These are phyloP conservation scores for Centruroides vittatus DNA, from an alignment of 1,140 invertebrate genomes.

Conservation along the genomic window DNA sequence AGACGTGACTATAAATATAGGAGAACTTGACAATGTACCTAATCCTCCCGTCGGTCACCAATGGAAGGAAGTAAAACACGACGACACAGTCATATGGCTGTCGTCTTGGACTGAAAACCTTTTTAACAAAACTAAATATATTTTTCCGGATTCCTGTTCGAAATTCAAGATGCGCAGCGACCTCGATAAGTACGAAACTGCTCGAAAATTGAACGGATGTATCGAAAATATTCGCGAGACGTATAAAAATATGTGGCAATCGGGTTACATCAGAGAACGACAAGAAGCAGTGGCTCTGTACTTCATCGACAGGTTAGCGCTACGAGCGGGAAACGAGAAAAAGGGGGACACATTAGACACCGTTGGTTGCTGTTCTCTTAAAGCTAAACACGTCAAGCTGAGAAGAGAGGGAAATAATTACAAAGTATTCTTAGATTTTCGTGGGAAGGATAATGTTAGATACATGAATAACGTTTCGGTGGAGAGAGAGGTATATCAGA, in stretches of 20 bases:
- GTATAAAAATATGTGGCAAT: slow-evolving; percentile 89
- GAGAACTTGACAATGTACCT: slow-evolving; percentile 74
- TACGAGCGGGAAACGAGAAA: slow-evolving; percentile 99
- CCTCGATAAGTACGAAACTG: slow-evolving; percentile 97
- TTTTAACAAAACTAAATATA: slow-evolving; percentile 86
- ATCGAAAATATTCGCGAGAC: slow-evolving; percentile 68
- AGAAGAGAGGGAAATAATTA: slow-evolving; percentile 75
- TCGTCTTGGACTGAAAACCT: slow-evolving; percentile 98
- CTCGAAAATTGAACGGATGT: slow-evolving; percentile 53
- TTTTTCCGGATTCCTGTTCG: slow-evolving; percentile 99
- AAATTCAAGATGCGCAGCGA: slow-evolving; percentile 91
- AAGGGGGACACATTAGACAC: slow-evolving; percentile 94
- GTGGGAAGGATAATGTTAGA: slow-evolving; percentile 83
- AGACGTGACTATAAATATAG: slow-evolving; percentile 97
- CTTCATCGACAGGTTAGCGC: slow-evolving; percentile 89
- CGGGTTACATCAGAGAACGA: slow-evolving; percentile 92
- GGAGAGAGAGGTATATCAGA: slow-evolving; percentile 96
- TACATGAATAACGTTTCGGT: slow-evolving; percentile 96
- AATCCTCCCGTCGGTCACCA: slow-evolving; percentile 66
- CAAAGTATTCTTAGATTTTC: slow-evolving; percentile 97
- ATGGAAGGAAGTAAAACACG: slow-evolving; percentile 95
- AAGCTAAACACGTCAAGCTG: slow-evolving; percentile 87
- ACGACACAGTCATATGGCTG: slow-evolving; percentile 90
- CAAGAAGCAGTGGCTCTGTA: slow-evolving; percentile 95
- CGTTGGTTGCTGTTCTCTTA: slow-evolving; percentile 97